A percentile compares a stretch with the other conserved stretches of the same genome.
Conservation (phyloP, 2,113 vertebrate genomes). For the Corythoichthys haematopterus region DNA sequence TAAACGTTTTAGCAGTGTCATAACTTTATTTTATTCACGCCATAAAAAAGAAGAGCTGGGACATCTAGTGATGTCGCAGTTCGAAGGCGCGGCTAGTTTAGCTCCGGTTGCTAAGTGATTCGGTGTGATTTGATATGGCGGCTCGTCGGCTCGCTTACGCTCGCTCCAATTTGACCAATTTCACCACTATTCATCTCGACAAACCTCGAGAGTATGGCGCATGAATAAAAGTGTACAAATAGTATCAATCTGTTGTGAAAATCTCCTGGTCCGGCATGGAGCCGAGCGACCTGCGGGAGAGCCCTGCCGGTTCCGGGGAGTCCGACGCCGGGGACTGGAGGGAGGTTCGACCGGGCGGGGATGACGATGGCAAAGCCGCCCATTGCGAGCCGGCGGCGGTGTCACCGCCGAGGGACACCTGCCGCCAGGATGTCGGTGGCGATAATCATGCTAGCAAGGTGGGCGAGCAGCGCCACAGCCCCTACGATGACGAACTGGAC, state of each 20-base stretch:
- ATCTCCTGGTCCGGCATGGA: conserved; percentile 56
- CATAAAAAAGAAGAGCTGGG: conserved; percentile 11
- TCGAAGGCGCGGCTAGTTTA: conserved; percentile 20
- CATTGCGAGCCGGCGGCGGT: conserved; percentile 21
- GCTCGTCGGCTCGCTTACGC: not conserved
- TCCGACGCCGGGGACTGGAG: conserved; percentile 66
- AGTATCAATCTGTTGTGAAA: conserved; percentile 3
- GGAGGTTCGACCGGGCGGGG: conserved; percentile 59
- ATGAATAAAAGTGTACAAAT: not conserved
- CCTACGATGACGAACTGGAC: conserved; percentile 75
- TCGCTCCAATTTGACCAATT: not conserved
- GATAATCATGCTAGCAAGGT: conserved; percentile 22
- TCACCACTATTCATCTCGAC: not conserved
- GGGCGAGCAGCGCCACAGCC: conserved; percentile 51
- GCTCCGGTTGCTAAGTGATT: conserved; percentile 12
- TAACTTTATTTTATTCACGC: not conserved
- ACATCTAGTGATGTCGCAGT: not conserved
- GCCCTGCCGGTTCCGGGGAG: conserved; percentile 73
- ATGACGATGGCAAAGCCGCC: conserved; percentile 37
- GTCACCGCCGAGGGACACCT: conserved; percentile 22
- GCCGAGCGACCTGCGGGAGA: conserved; percentile 65
- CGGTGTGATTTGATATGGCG: conserved; percentile 28
- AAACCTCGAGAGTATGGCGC: not conserved
- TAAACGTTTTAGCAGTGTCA: not conserved
- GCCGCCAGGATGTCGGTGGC: conserved; percentile 25